phyloP scores from a whole-genome alignment of 2,113 vertebrate species.

The Craseonycteris thonglongyai region DNA sequence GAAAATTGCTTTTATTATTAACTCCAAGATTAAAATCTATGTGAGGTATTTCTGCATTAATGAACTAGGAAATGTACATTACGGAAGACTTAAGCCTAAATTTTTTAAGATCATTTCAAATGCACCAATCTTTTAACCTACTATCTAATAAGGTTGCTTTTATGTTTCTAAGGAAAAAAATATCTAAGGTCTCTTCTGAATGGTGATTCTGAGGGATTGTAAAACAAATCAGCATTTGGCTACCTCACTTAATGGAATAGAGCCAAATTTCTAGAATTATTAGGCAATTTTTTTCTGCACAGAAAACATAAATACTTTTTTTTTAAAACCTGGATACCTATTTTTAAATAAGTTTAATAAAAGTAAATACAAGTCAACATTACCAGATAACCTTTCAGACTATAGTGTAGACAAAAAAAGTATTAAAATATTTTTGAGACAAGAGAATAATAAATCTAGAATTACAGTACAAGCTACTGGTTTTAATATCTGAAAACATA shows the following conservation, averaged over 20 bases:
- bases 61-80: constrained; percentile 86
- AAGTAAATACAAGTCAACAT: background rate
- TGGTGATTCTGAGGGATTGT: constrained; percentile 59
- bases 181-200: constrained; percentile 56
- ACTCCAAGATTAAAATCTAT: constrained; percentile 88
- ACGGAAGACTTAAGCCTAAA: constrained; percentile 83
- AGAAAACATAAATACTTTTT: background rate
- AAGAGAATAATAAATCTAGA: background rate
- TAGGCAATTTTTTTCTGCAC: constrained; percentile 43
- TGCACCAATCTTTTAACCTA: constrained; percentile 80
- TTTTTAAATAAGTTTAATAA: constrained; percentile 28
- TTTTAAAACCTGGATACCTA: background rate
- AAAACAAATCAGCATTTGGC: constrained; percentile 61
- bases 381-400: background rate
- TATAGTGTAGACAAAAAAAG: background rate
- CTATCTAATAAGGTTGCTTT: constrained; percentile 81
- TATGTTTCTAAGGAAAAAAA: constrained; percentile 73
- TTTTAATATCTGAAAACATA: constrained; percentile 17
- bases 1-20: constrained; percentile 93
- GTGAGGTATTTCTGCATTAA: constrained; percentile 86
- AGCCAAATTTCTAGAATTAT: constrained; percentile 43
- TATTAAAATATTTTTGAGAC: constrained; percentile 1
- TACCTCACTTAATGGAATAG: constrained; percentile 23
- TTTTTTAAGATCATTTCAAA: constrained; percentile 85
- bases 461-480: background rate